Evolutionary conservation across 53 echinoderm and acorn worm genomes (phyloP), one percentile per base, ranked within the genome.

Genomic region (Apostichopus leukothele): DNA sequence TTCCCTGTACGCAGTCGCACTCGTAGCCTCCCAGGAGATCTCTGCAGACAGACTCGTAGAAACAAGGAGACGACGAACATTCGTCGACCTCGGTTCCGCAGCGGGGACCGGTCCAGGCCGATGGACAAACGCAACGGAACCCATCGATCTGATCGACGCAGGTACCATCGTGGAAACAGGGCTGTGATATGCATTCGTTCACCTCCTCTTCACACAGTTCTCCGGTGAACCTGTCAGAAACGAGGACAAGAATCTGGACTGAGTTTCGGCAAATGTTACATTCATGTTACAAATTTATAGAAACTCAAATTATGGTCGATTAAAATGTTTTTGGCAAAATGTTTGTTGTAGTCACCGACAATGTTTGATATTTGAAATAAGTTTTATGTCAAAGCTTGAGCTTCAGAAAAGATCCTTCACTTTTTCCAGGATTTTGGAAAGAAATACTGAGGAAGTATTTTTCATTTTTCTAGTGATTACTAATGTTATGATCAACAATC

Each of bases 111-210:
- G 93, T 94, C 98, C 98, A 98, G 27, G 95, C 95, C 21, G 89
- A 61, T 1, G 91, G 94, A 78, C 98, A 98, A 12, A 85, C 81
- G 39, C 98, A 98, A 13, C 80, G 86, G 60, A 90, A 98, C 50
- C 91, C 88, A n/a, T 98, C 96, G 78, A 92, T 94, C 9, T 91
- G 89, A 74, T 98, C 98, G 26, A 83, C 60, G 75, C 98, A 98
- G 75, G 92, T 92, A 5, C 98, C 98, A 51, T 91, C 90, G 22
- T 96, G 91, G 19, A 89, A 53, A 83, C 98, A 98, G 0, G 98
- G 98, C 0, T 87, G 89, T 0, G 98, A 98, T 16, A 76, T 74
- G 90, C 98, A 98, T 68, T 98, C 98, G 74, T 98, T 50, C 0
- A 98, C 84, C 79, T 98, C 89, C 16, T 89, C 90, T 67, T 95